Evolutionary conservation across 2,888 invertebrate genomes (phyloP).

Genomic region (Gari tellinella): DNA sequence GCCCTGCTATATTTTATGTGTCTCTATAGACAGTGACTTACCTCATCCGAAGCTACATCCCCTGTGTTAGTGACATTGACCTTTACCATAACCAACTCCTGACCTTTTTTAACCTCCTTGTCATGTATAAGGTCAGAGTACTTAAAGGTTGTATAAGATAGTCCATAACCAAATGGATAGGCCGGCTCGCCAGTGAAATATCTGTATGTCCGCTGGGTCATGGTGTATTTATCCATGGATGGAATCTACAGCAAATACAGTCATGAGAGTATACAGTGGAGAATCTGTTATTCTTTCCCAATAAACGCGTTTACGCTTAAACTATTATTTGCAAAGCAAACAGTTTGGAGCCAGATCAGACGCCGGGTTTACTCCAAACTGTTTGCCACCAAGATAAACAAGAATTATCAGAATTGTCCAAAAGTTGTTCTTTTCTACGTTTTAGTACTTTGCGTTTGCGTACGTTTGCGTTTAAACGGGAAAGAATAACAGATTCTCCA

Average conservation of each 20-base stretch:
- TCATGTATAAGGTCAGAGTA: conserved; percentile 48
- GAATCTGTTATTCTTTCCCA: too few species aligned
- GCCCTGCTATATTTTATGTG: too few species aligned
- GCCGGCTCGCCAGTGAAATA: conserved; percentile 69
- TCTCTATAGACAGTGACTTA: too few species aligned
- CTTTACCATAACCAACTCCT: conserved; percentile 10
- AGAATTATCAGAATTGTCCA: too few species aligned
- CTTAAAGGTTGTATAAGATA: conserved; percentile 67
- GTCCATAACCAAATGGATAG: conserved; percentile 76
- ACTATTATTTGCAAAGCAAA: too few species aligned
- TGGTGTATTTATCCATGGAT: conserved; percentile 69
- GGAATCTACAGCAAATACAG: conserved; percentile 61
- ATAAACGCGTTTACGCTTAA: too few species aligned
- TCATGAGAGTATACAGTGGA: too few species aligned
- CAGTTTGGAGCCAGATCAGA: not conserved
- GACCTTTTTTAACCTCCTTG: conserved; percentile 7
- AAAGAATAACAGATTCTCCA: too few species aligned
- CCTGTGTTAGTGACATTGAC: conserved; percentile 34
- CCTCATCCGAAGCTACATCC: conserved; percentile 40
- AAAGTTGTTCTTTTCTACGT: too few species aligned
- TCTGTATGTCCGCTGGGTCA: conserved; percentile 76
- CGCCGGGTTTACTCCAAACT: not conserved
- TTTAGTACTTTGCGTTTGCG: too few species aligned
- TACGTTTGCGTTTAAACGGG: too few species aligned
- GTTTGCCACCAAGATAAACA: too few species aligned